Conservation (phyloP, 1,140 invertebrate species). For the Tetranychus cinnabarinus region DNA sequence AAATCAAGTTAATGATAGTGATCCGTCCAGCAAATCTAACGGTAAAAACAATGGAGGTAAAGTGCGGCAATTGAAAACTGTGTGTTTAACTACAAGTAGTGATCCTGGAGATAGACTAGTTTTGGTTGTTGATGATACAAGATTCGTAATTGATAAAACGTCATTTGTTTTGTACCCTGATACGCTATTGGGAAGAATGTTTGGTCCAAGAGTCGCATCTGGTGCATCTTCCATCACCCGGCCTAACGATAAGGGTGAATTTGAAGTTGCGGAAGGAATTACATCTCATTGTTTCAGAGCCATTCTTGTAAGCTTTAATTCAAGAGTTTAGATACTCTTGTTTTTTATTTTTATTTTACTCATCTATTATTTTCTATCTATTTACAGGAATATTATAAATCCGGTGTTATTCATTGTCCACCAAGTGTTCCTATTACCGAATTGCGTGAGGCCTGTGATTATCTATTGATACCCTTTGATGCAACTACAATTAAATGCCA, state of each 20-base stretch:
- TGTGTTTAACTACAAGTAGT: too few species aligned
- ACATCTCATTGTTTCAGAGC: conserved; percentile 81
- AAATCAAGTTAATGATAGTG: too few species aligned
- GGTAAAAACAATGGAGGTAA: too few species aligned
- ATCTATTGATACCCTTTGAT: conserved; percentile 91
- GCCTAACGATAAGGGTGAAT: conserved; percentile 85
- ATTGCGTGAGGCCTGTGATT: conserved; percentile 91
- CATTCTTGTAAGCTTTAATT: conserved; percentile 37
- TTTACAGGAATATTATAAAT: conserved; percentile 65
- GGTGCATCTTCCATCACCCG: conserved; percentile 51
- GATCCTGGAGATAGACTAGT: conserved; percentile 33
- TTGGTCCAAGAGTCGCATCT: conserved; percentile 29
- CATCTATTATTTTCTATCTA: neutral
- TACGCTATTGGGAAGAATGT: conserved; percentile 89
- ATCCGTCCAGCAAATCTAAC: too few species aligned
- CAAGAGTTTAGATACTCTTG: neutral
- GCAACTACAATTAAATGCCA: conserved; percentile 83
- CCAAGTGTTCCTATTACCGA: conserved; percentile 67
- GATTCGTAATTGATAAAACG: conserved; percentile 70
- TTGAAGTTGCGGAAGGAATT: conserved; percentile 92
- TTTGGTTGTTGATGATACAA: conserved; percentile 73
- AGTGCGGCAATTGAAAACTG: too few species aligned
- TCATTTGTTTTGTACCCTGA: conserved; percentile 74
- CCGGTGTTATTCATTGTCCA: conserved; percentile 64
- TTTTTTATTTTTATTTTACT: neutral